Evolutionary conservation across 2,113 vertebrate genomes (phyloP).

Genomic region (Pelmatolapia mariae): DNA sequence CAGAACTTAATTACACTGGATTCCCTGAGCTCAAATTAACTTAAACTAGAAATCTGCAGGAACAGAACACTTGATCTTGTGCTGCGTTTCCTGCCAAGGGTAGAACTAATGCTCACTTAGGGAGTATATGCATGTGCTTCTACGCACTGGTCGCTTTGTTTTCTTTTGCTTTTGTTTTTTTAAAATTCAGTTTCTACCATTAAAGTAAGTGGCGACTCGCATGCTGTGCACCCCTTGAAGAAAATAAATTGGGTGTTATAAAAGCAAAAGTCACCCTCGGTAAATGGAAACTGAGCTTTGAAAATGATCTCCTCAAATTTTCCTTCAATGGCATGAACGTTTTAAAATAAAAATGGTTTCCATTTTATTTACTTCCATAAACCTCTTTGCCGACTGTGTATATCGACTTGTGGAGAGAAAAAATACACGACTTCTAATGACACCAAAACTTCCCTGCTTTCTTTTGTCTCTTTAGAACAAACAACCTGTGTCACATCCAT

Average conservation of each 20-base stretch:
- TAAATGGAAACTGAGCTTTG: neutral
- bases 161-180: neutral
- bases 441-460: neutral
- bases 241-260: neutral
- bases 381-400: neutral
- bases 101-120: neutral
- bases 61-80: slow-evolving; percentile 69
- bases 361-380: neutral
- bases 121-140: neutral
- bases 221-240: neutral
- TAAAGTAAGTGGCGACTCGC: neutral
- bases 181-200: neutral
- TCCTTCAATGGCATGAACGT: neutral
- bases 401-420: neutral
- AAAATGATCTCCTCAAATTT: neutral
- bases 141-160: neutral
- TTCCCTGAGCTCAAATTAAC: slow-evolving; percentile 68
- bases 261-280: slow-evolving; percentile 25
- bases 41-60: slow-evolving; percentile 72
- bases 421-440: neutral
- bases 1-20: slow-evolving; percentile 73
- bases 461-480: slow-evolving; percentile 15
- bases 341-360: neutral
- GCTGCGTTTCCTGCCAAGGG: slow-evolving; percentile 18
- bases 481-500: neutral